Conservation (phyloP, 2,113 vertebrate genomes). For the Oncorhynchus kisutch region DNA sequence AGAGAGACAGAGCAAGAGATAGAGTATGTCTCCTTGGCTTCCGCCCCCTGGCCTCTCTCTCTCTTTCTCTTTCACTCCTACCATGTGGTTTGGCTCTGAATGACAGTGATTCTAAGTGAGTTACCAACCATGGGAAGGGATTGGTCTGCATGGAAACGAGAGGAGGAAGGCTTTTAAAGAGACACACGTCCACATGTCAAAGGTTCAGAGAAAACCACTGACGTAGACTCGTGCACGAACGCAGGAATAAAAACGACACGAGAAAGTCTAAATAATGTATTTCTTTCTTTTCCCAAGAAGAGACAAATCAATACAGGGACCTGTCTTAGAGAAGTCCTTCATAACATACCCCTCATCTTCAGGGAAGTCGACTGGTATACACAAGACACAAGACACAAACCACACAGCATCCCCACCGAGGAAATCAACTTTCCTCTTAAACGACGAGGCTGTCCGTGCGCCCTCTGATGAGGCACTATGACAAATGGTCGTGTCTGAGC, state of each 20-base stretch:
- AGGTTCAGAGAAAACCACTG: no score
- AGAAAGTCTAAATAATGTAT: no score
- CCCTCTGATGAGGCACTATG: constrained; percentile 16
- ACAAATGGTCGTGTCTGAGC: constrained; percentile 24
- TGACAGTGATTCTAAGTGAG: constrained; percentile 29
- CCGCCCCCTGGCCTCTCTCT: neutral
- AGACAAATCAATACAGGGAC: no score
- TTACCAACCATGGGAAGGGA: neutral
- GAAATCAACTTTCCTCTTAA: neutral
- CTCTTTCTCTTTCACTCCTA: neutral
- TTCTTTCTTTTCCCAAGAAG: no score
- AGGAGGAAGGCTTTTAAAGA: neutral
- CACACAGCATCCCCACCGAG: neutral
- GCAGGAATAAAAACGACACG: no score
- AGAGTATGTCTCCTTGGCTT: constrained; percentile 6
- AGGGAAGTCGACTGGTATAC: neutral
- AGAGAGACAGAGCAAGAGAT: neutral
- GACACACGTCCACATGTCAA: neutral
- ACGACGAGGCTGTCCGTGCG: neutral
- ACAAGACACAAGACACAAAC: neutral
- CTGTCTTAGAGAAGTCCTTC: no score
- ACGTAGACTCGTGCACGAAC: no score
- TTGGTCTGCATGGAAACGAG: neutral
- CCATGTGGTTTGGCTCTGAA: constrained; percentile 35
- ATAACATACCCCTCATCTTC: no score